Conservation (phyloP, 2,113 vertebrate genomes). For the Pycnonotus jocosus region DNA sequence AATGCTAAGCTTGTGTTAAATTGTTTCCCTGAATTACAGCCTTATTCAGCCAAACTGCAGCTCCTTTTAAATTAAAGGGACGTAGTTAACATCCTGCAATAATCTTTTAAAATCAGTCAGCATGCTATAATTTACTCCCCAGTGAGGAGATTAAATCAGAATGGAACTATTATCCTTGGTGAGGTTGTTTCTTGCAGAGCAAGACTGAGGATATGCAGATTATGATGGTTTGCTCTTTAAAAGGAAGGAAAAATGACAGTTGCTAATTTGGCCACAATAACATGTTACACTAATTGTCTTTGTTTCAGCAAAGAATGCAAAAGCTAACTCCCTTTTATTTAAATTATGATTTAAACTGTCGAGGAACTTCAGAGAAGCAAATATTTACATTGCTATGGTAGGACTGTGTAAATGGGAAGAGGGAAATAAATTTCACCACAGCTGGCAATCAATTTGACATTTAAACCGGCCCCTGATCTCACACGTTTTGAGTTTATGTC, state of each 20-base stretch:
- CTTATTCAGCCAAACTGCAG: neutral
- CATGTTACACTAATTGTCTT: neutral
- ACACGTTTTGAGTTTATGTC: neutral
- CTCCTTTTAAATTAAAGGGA: slow-evolving; percentile 20
- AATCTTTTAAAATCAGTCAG: slow-evolving; percentile 3
- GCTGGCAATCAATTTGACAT: neutral
- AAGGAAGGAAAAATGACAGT: neutral
- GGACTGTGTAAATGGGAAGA: neutral
- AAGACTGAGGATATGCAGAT: neutral
- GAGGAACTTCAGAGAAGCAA: neutral
- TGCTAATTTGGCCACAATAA: neutral
- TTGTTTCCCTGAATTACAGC: neutral
- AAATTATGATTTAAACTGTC: neutral
- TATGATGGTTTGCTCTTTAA: neutral
- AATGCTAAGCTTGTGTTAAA: neutral
- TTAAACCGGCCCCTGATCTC: neutral
- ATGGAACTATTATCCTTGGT: neutral
- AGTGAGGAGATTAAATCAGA: slow-evolving; percentile 2
- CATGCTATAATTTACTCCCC: slow-evolving; percentile 2
- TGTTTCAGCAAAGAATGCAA: neutral
- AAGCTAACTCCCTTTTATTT: neutral
- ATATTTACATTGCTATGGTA: slow-evolving; percentile 2
- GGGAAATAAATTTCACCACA: neutral
- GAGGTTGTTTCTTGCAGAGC: neutral
- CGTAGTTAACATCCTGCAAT: neutral